Evolutionary conservation across 1,140 invertebrate genomes (phyloP).

Genomic region (Penaeus indicus): DNA sequence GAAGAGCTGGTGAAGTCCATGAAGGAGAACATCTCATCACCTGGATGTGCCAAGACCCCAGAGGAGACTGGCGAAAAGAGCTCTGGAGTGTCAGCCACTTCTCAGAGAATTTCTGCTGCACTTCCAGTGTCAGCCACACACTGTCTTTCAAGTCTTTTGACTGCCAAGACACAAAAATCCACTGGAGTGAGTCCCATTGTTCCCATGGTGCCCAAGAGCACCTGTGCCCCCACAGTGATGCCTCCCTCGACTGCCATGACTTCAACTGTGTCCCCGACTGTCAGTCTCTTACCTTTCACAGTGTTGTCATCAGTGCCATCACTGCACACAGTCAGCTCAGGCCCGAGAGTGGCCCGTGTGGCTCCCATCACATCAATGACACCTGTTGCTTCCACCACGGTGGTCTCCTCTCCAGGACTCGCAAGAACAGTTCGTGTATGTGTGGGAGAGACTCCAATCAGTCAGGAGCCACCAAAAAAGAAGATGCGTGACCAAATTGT

Average conservation of each 20-base stretch:
- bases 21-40: slow-evolving; percentile 40
- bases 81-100: neutral
- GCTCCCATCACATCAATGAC: slow-evolving; percentile 42
- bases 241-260: neutral
- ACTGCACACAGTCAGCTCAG: slow-evolving; percentile 8
- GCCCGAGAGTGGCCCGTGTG: slow-evolving; percentile 34
- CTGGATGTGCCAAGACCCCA: slow-evolving; percentile 1
- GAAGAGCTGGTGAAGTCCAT: slow-evolving; percentile 48
- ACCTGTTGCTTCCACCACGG: slow-evolving; percentile 51
- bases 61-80: neutral
- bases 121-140: too few relatives aligned
- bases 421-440: slow-evolving; percentile 47
- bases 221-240: neutral
- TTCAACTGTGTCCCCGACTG: slow-evolving; percentile 31
- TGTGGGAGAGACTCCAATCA: slow-evolving; percentile 39
- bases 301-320: slow-evolving; percentile 41
- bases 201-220: too few relatives aligned
- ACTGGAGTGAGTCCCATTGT: too few relatives aligned
- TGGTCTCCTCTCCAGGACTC: slow-evolving; percentile 50
- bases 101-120: too few relatives aligned
- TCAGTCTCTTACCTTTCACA: slow-evolving; percentile 46
- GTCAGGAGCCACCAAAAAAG: slow-evolving; percentile 37
- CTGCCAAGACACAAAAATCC: too few relatives aligned
- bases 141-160: too few relatives aligned
- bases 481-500: slow-evolving; percentile 25